Base-by-base conservation (phyloP, 92 coral and sea anemone genomes). In the Parazoanthus darwini region DNA sequence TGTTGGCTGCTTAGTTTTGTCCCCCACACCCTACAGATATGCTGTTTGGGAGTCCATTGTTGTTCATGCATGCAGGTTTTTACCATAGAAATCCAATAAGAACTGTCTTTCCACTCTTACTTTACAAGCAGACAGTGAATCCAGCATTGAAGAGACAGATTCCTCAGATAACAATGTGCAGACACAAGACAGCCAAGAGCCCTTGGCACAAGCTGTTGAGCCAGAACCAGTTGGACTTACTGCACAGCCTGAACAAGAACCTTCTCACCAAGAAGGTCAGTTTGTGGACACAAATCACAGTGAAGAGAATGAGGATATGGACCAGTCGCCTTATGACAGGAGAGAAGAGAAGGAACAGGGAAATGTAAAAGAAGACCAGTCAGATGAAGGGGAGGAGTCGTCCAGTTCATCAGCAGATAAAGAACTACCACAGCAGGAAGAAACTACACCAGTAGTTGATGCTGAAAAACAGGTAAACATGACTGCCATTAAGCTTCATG, bases 101-200 rank as follows among this genome's bases (percentile, higher is more conserved):
- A 1, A 0, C 8, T 44, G 50, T 7, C 6, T n/a, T 25, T n/a
- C 29, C 11, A 33, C 56, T 3, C 0, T 79, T 68, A n/a, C 73
- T 35, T 6, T 44, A 67, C 66, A 43, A 67, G 59, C 9, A 43
- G 86, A 82, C 42, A 66, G 77, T 43, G 86, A 82, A 6, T 44
- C 86, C 48, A 82, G 86, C 63, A 82, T 78, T 82, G 63, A 71
- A 5, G 86, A 68, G 8, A 67, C 86, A 38, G 86, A 68, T 3
- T 67, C 86, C 72, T 82, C 86, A 4, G 77, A 82, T 8, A 71
- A 82, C 59, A 25, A 54, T 54, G 59, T 42, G 42, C 78, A 6
- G 8, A 36, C 2, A n/a, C 78, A 74, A 46, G 78, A 36, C 43
- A 72, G 77, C 33, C 37, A 29, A 42, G 44, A 74, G 2, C 42